Evolutionary conservation across 2,113 vertebrate species (phyloP).

Genomic region (Hyla sarda): DNA sequence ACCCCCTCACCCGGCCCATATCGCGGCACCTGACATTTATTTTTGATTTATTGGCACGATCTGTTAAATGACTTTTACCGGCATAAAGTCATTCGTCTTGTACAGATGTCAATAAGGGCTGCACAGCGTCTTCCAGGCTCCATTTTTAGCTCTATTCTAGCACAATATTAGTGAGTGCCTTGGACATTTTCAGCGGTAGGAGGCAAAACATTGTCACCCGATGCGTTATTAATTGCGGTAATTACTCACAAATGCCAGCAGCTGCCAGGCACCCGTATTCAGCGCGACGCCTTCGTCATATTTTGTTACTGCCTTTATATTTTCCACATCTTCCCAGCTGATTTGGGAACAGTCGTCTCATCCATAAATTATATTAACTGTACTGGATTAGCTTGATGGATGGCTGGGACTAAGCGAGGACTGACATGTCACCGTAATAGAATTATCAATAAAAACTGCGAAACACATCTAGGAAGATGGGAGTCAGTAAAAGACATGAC

Average conservation of each 20-base stretch:
- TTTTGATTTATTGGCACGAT: neutral
- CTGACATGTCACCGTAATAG: neutral
- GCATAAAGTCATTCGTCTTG: neutral
- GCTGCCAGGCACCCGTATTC: constrained; percentile 25
- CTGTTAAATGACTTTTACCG: neutral
- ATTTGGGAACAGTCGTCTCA: neutral
- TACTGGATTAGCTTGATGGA: constrained; percentile 7
- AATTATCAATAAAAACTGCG: constrained; percentile 8
- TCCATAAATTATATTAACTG: constrained; percentile 38
- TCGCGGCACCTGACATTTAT: neutral
- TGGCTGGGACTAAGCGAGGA: neutral
- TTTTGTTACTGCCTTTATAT: neutral
- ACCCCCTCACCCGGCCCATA: too few relatives aligned
- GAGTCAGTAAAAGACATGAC: neutral
- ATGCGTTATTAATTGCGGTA: constrained; percentile 52
- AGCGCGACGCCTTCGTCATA: neutral
- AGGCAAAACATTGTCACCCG: constrained; percentile 19
- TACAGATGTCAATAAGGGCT: neutral
- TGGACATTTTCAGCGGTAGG: neutral
- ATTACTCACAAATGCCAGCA: constrained; percentile 57
- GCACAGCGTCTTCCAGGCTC: neutral
- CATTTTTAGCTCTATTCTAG: neutral
- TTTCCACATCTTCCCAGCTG: neutral
- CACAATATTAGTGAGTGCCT: neutral
- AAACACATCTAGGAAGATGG: neutral